Percentiles rank a stretch among this genome's conserved stretches.
phyloP scores from a whole-genome alignment of 2,888 invertebrate species.

The Leptopilina syphax region DNA sequence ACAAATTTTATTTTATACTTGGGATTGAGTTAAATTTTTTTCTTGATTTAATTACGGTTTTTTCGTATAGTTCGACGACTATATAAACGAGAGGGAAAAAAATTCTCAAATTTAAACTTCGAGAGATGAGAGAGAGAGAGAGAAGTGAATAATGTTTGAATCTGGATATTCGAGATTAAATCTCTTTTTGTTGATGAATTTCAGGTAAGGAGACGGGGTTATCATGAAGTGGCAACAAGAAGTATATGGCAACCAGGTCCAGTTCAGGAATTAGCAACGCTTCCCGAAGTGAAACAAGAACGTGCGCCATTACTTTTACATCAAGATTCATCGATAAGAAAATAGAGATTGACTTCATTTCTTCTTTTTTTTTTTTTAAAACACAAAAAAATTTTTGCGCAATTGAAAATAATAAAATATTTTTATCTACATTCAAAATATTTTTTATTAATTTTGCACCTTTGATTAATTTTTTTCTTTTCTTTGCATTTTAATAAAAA shows the following conservation, averaged over 20 bases:
- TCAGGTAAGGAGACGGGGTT: conserved; percentile 72
- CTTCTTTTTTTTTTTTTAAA: conserved; percentile 1
- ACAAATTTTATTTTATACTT: background rate
- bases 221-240: conserved; percentile 70
- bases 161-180: background rate
- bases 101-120: too few species aligned
- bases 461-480: background rate
- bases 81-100: too few species aligned
- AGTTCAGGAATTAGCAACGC: conserved; percentile 69
- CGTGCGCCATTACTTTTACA: conserved; percentile 71
- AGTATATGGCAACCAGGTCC: conserved; percentile 73
- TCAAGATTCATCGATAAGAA: conserved; percentile 71
- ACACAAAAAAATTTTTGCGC: conserved; percentile 57
- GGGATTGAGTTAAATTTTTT: background rate
- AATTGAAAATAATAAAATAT: conserved; percentile 57
- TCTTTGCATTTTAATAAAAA: background rate
- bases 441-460: conserved; percentile 21
- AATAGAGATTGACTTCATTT: conserved; percentile 57
- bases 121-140: too few species aligned
- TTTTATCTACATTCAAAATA: conserved; percentile 50
- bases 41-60: too few species aligned
- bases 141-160: too few species aligned
- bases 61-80: too few species aligned
- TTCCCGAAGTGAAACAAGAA: conserved; percentile 73
- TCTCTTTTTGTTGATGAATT: conserved; percentile 35